Base-by-base conservation (phyloP, 2,113 vertebrate species). In the Gavialis gangeticus region DNA sequence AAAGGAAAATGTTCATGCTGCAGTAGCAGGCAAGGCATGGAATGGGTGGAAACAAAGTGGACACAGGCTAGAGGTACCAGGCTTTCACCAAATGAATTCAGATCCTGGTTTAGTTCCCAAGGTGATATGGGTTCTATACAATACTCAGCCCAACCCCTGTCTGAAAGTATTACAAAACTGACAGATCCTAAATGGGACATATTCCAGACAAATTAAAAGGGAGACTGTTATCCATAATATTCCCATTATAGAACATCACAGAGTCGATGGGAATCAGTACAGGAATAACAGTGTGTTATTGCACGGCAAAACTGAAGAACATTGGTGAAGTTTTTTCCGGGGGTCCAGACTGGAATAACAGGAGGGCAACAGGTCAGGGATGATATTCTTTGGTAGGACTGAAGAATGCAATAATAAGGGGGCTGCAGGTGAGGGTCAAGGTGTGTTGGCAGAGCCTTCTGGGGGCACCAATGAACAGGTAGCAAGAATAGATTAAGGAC, bases 401-500 rank as follows among this genome's bases (percentile, higher is more conserved):
- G 75, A 88, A 79, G 77, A 85, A 91, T 56, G 55, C 64, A 58
- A 57, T 91, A 85, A 75, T 0, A 0, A 30, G 24, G 58, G 91
- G 93, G 87, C 60, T 46, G 57, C 19, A 88, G 78, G 58, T 0
- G 94, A 92, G 93, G 87, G 10, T 75, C 5, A 1, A 3, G 78
- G 84, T 46, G 0, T 5, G 2, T 83, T 96, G 94, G 94, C 90
- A 94, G 79, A 93, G 86, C 88, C 93, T 63, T 71, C 64, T 12
- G 69, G 57, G 83, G 60, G 19, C 64, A 88, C 63, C 57, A 46
- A 77, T 84, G 91, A 79, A 0, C 27, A 80, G 79, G 80, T 73
- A 84, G 78, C 91, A 93, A 69, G 63, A 78, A 91, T 75, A 22
- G 11, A 82, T 88, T 93, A 85, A 95, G 95, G 95, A 88, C 85